A percentile compares a stretch with the other conserved stretches of the same genome.
Evolutionary conservation across 2,797 vertebrate genomes (phyloP).

Genomic region (Cyclopterus lumpus): DNA sequence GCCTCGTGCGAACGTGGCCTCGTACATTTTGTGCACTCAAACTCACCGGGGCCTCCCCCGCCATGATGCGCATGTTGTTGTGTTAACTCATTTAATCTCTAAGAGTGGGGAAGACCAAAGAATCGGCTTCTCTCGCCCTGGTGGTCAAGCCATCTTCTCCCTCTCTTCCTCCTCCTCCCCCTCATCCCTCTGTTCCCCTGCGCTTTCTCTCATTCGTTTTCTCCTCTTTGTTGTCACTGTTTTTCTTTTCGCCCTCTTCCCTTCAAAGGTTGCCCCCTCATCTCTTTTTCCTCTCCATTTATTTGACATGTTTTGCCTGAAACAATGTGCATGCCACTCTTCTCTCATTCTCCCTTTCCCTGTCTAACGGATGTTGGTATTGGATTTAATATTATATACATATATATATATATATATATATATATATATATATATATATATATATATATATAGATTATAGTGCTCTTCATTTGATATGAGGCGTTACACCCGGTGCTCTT

Average conservation of each 20-base stretch:
- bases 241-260: neutral
- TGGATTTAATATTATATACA: neutral
- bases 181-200: neutral
- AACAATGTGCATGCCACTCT: constrained; percentile 17
- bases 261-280: neutral
- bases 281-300: neutral
- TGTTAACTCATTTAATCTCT: constrained; percentile 39
- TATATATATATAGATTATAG: neutral
- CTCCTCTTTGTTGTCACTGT: neutral
- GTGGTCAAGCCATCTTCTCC: constrained; percentile 32
- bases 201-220: neutral
- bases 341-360: neutral
- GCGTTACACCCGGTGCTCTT: constrained; percentile 10
- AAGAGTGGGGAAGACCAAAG: constrained; percentile 28
- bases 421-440: no score
- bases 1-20: constrained; percentile 6
- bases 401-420: no score
- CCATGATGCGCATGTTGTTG: constrained; percentile 15
- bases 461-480: constrained; percentile 24
- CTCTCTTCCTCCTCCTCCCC: neutral
- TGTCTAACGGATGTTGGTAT: constrained; percentile 2
- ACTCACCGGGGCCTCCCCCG: neutral
- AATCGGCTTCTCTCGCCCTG: constrained; percentile 56
- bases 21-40: constrained; percentile 24
- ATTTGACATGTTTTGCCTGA: constrained; percentile 26